Base-by-base conservation (phyloP, 2,113 vertebrate species). In the Oryzias celebensis region DNA sequence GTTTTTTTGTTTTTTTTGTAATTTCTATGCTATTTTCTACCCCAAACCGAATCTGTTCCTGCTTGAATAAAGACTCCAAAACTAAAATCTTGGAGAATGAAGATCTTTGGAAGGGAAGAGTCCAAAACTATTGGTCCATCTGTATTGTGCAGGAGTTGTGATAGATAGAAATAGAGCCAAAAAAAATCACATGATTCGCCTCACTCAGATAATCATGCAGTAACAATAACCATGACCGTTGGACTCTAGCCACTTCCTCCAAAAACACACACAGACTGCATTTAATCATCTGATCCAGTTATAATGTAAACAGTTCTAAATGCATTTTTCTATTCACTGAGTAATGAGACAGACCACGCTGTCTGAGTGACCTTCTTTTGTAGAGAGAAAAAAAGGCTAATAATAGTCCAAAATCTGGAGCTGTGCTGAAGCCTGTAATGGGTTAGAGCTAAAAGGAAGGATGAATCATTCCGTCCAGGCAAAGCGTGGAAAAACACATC, bases 361-460 rank as follows among this genome's bases (percentile, higher is more conserved):
- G 69, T 83, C 75, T 72, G 73, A 87, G 74, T 85, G 88, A 88
- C 89, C 88, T 88, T 90, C 85, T 91, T 92, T 90, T 87, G 36
- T 10, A 70, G 71, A 20, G 74, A 88, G 80, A 86, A 84, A 87
- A 20, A 75, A 62, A 42, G 65, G 68, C 82, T 91, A 90, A 90
- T 85, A 88, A 91, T 90, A 91, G 90, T 56, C 64, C 71, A 74
- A 84, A 84, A 87, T 85, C 80, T 86, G 75, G 88, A 88, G 73
- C 84, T 87, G 87, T 59, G 75, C 70, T 28, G 62, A 67, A 61
- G 80, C 63, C 78, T 75, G 83, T 83, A 71, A 80, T 83, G 70
- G 77, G 77, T 71, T 76, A 16, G 72, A 55, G 45, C 63, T 80
- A 86, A 85, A 80, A 79, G 65, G 78, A 67, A 57, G 48, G 26